Evolutionary conservation across 1,140 invertebrate genomes (phyloP).

Genomic region (Leptinotarsa lineolata): DNA sequence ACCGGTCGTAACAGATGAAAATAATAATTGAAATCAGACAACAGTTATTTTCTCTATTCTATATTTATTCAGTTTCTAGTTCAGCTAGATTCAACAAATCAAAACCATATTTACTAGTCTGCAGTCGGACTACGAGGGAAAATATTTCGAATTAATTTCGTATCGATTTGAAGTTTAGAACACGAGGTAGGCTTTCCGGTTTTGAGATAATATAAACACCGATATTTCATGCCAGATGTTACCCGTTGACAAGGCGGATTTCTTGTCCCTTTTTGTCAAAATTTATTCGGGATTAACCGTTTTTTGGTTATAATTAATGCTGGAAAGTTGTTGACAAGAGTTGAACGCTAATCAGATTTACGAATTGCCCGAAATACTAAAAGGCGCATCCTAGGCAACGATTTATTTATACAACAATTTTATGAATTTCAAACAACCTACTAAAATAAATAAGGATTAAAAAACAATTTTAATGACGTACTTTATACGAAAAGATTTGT

Average conservation of each 20-base stretch:
- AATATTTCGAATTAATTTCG: constrained; percentile 8
- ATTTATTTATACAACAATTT: neutral
- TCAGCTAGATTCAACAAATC: no score
- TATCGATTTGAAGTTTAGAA: constrained; percentile 9
- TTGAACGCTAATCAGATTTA: constrained; percentile 12
- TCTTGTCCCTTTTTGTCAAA: neutral
- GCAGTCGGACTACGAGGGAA: no score
- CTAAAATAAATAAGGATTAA: neutral
- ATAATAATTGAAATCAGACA: no score
- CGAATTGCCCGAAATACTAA: neutral
- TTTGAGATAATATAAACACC: constrained; percentile 1
- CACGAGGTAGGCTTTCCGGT: neutral
- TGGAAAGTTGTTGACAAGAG: constrained; percentile 4
- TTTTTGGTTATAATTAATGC: constrained; percentile 21
- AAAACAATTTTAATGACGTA: neutral
- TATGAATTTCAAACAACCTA: neutral
- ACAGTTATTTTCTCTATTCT: no score
- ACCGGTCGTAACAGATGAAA: no score
- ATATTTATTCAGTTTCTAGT: no score
- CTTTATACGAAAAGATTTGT: no score
- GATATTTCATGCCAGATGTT: constrained; percentile 27
- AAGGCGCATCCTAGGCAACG: neutral
- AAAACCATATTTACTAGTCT: no score
- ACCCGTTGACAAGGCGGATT: neutral
- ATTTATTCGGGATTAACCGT: constrained; percentile 14